These are phyloP conservation scores for Littorina saxatilis DNA, from an alignment of 1,140 invertebrate species.

Conservation along the genomic window DNA sequence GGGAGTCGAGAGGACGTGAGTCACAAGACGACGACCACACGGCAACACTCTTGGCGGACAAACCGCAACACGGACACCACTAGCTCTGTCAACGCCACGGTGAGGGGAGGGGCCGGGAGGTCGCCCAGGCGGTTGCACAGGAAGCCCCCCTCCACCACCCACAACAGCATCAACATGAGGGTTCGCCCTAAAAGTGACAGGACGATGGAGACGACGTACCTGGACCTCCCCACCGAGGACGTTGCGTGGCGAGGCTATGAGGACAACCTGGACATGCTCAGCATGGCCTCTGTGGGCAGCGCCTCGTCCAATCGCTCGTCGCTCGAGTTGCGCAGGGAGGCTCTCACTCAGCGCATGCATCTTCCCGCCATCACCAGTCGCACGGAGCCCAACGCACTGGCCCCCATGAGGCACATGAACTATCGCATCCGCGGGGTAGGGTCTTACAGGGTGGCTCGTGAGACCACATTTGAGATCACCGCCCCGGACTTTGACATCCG, in stretches of 20 bases:
- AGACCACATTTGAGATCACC: conserved; percentile 62
- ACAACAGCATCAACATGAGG: not conserved
- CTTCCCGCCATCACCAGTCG: conserved; percentile 45
- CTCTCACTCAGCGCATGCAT: conserved; percentile 29
- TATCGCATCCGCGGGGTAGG: conserved; percentile 27
- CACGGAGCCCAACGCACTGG: conserved; percentile 26
- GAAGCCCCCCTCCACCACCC: not conserved
- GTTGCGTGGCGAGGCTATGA: too few species aligned
- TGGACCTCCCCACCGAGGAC: not conserved
- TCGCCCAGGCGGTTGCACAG: not conserved
- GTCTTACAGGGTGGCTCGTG: conserved; percentile 35
- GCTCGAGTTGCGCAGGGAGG: conserved; percentile 1
- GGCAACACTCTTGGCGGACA: not conserved
- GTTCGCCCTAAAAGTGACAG: not conserved
- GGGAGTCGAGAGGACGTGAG: conserved; percentile 5
- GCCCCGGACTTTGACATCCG: conserved; percentile 60
- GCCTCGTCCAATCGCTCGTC: not conserved
- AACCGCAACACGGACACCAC: not conserved
- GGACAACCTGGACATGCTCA: not conserved
- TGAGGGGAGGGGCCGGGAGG: not conserved
- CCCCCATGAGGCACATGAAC: conserved; percentile 18
- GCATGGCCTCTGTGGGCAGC: not conserved
- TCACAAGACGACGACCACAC: not conserved
- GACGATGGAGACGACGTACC: not conserved
- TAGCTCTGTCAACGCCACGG: conserved; percentile 21